Evolutionary conservation across 2,797 vertebrate genomes (phyloP).

Genomic region (Spinus pinus): DNA sequence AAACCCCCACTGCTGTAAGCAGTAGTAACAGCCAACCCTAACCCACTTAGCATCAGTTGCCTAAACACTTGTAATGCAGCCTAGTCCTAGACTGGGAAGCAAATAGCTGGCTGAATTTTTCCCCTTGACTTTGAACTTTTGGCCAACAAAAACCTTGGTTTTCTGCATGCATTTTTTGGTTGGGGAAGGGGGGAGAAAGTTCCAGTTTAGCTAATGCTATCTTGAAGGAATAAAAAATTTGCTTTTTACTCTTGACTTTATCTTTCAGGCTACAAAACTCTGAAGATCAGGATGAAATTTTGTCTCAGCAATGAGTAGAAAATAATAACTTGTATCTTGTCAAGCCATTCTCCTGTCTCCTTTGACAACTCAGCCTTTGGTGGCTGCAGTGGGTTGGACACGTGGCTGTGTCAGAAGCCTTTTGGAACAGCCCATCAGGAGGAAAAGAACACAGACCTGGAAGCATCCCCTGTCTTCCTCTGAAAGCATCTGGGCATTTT

Average conservation of each 20-base stretch:
- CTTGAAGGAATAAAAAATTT: not conserved
- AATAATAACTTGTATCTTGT: not conserved
- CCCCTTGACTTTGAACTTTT: not conserved
- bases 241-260: not conserved
- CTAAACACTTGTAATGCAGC: not conserved
- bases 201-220: not conserved
- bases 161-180: not conserved
- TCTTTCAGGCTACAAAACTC: not conserved
- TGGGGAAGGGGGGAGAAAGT: not conserved
- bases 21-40: slow-evolving; percentile 25
- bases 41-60: not conserved
- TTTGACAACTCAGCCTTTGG: not conserved
- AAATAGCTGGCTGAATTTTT: not conserved
- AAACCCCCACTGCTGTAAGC: slow-evolving; percentile 11
- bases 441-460: not conserved
- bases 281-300: not conserved
- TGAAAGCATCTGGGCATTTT: not conserved
- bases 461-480: not conserved
- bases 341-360: not conserved
- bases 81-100: not conserved
- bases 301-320: not conserved
- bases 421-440: not conserved
- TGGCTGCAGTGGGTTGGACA: rapidly evolving
- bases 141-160: not conserved
- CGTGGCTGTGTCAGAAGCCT: rapidly evolving